phyloP scores from a whole-genome alignment of 2,888 invertebrate genomes.

The Tholera decimalis region DNA sequence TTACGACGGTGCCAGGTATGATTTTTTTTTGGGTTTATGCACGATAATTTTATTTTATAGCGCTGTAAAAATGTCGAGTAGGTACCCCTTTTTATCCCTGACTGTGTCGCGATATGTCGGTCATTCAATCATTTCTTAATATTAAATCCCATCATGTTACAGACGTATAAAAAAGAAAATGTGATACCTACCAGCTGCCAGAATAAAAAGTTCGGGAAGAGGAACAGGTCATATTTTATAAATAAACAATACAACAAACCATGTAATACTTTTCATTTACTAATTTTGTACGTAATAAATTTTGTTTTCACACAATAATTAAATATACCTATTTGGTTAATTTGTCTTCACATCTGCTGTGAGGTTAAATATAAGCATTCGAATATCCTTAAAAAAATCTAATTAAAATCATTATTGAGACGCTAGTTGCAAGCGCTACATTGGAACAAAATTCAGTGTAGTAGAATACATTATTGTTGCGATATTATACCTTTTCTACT shows the following conservation, averaged over 20 bases:
- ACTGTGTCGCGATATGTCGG: slow-evolving; percentile 3
- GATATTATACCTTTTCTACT: not conserved
- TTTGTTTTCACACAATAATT: slow-evolving; percentile 2
- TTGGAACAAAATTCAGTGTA: slow-evolving; percentile 18
- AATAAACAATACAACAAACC: not conserved
- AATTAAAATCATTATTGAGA: not conserved
- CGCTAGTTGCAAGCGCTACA: fast-evolving
- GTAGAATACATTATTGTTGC: not conserved
- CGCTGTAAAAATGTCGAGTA: slow-evolving; percentile 47
- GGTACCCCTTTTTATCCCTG: slow-evolving; percentile 18
- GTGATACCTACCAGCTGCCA: not conserved
- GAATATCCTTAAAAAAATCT: not conserved
- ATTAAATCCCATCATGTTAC: slow-evolving; percentile 26
- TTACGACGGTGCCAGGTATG: slow-evolving; percentile 50
- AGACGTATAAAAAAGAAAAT: slow-evolving; percentile 21
- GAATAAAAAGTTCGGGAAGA: not conserved
- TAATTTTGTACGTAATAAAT: no score
- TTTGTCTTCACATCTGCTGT: not conserved
- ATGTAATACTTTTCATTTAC: not conserved
- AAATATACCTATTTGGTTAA: not conserved
- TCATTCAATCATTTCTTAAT: slow-evolving; percentile 54
- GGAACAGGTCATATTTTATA: not conserved
- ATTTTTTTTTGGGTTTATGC: slow-evolving; percentile 53
- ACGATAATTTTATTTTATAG: slow-evolving; percentile 53
- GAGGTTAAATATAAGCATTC: no score